Base-by-base conservation (phyloP, 2,113 vertebrate species). In the Macaca nemestrina region DNA sequence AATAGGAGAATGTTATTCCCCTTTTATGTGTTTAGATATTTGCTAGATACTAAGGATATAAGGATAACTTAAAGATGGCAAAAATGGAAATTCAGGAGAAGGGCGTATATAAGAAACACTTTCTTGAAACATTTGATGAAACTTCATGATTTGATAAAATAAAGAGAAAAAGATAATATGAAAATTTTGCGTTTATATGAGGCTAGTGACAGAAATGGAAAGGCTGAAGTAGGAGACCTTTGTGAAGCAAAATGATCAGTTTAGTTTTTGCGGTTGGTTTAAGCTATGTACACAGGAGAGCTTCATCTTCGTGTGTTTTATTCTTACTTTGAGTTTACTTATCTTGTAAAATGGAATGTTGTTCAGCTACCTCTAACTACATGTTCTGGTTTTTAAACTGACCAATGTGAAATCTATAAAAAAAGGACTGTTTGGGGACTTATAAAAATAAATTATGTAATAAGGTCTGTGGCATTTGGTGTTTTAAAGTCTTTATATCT, bases 401-500 rank as follows among this genome's bases (percentile, higher is more conserved):
- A 83, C 45, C 12, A 81, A 11, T 73, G 50, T 83, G 48, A 88
- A 96, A 90, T 88, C 45, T 45, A 55, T 20, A 86, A 38, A 57
- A 57, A 27, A 38, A 45, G 30, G 10, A 9, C 11, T 70, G 57
- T 61, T 48, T 18, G n/a, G 22, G 38, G 20, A 30, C n/a, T 81
- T 90, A 9, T 72, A 50, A 84, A 93, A 76, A 84, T 95, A 76
- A 50, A 38, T 98, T 93, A 72, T 43, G 20, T 61, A 76, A 70
- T 73, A 75, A 75, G 11, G 11, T 80, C 14, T 94, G 0, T 96
- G 76, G 67, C 20, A 78, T 94, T 95, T 68, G 72, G 38, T 81
- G 43, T 87, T 70, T 85, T 43, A n/a, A 22, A 22, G 55, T 12
- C 93, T 95, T 82, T 23, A 13, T 85, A 8, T 83, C 35, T 48